Base-by-base conservation (phyloP, 2,888 invertebrate species). In the Priocnemis perturbator region DNA sequence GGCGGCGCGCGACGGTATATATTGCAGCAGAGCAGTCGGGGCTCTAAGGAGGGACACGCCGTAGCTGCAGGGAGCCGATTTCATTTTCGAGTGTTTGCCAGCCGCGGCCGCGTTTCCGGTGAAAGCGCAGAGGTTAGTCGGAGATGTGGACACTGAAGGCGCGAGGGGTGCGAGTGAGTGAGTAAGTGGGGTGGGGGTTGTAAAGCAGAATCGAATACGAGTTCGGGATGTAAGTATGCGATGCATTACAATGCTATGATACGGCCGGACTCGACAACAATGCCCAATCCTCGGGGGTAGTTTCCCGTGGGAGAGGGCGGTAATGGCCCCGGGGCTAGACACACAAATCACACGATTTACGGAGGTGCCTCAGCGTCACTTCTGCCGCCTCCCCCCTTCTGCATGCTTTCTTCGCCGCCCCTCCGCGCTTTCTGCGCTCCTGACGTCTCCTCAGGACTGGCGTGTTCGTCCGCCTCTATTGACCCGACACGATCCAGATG, bases 221-320 rank as follows among this genome's bases (percentile, higher is more conserved):
- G 37, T 37, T 37, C 2, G 37, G 7, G 37, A 37, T 3, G 37
- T 37, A 37, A 37, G 37, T 37, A 37, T 37, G 37, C 37, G 37
- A 9, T 37, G 37, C 50, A 19, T 50, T 50, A 50, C 50, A 50
- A 17, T 19, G 50, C 19, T 14, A 19, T 19, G 50, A 50, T 19
- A 50, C 50, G 19, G 19, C 17, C 19, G 17, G 17, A 50, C 50
- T n/a, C 50, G 50, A 50, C 50, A 37, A 37, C 37, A 19, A 50
- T 50, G 17, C 19, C 50, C 4, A 17, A 50, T 50, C 50, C 50
- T 50, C n/a, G 19, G 50, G 50, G 50, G 50, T 50, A 19, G 50
- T 50, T 50, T 17, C 50, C 19, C 50, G 50, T 5, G 50, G 50
- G 50, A 50, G 50, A 50, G 50, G 50, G 50, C 50, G 50, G 50